A percentile compares a stretch with the other conserved stretches of the same genome.
Conservation (phyloP, 1,140 invertebrate genomes). For the Drosophila nasuta region DNA sequence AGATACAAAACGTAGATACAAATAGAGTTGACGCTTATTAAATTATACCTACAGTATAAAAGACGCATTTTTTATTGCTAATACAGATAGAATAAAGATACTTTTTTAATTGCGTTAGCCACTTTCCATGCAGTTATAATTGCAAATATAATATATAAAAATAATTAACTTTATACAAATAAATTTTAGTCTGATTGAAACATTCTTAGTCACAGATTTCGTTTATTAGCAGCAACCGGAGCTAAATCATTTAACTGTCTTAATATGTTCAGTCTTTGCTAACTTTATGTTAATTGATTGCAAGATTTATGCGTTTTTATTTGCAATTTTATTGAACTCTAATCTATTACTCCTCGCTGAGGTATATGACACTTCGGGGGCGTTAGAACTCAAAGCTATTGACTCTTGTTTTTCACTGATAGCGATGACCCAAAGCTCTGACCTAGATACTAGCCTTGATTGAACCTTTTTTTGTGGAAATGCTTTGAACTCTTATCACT, state of each 20-base stretch:
- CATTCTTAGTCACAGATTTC: background rate
- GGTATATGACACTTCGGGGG: constrained; percentile 2
- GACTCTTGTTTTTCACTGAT: background rate
- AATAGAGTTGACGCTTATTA: too few relatives aligned
- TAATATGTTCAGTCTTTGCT: background rate
- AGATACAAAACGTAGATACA: too few relatives aligned
- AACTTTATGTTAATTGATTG: constrained; percentile 28
- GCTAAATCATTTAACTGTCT: background rate
- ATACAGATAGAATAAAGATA: too few relatives aligned
- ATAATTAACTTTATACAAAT: too few relatives aligned
- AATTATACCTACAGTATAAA: too few relatives aligned
- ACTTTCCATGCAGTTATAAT: too few relatives aligned
- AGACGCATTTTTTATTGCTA: too few relatives aligned
- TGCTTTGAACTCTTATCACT: constrained; percentile 1
- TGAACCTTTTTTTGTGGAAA: background rate
- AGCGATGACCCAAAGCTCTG: background rate
- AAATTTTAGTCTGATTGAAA: too few relatives aligned
- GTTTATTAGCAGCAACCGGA: background rate
- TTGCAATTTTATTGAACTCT: constrained; percentile 31
- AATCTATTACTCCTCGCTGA: background rate
- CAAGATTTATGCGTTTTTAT: constrained; percentile 17
- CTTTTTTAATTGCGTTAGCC: too few relatives aligned
- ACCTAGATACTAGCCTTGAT: constrained; percentile 11
- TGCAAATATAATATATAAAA: too few relatives aligned
- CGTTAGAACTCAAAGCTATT: too few relatives aligned